Conservation (phyloP, 2,113 vertebrate genomes). For the Ramphastos sulfuratus region DNA sequence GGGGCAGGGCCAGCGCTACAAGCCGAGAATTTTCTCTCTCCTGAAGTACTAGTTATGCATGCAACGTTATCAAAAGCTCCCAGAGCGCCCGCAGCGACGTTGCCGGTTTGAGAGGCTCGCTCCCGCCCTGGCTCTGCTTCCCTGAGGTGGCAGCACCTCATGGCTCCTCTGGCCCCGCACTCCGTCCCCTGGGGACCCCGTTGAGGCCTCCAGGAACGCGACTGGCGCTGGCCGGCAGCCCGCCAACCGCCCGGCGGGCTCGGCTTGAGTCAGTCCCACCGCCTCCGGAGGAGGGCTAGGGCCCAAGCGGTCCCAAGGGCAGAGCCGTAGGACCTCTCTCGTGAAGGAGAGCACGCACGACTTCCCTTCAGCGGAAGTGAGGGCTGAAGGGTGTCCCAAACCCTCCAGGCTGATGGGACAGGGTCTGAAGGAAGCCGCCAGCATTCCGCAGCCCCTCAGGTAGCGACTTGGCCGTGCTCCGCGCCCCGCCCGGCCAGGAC, state of each 20-base stretch:
- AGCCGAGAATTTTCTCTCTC: background rate
- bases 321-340: background rate
- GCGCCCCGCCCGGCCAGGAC: background rate
- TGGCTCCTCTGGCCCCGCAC: too few species aligned
- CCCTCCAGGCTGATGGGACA: too few species aligned
- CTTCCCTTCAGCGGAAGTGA: too few species aligned
- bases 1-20: too few species aligned
- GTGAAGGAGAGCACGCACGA: accelerated
- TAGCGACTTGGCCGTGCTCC: too few species aligned
- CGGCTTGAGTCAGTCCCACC: background rate
- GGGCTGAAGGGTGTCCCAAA: accelerated
- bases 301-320: background rate
- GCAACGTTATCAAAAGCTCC: background rate
- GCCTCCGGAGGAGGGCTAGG: background rate
- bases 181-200: background rate
- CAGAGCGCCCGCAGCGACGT: accelerated
- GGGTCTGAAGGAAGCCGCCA: too few species aligned
- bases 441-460: background rate
- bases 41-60: accelerated
- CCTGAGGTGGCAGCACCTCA: background rate
- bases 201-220: background rate
- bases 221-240: background rate
- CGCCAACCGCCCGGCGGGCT: too few species aligned
- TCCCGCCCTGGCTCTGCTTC: background rate
- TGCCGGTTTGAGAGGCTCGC: too few species aligned